These are phyloP conservation scores for Boloria selene DNA, from an alignment of 2,888 invertebrate genomes.

Conservation along the genomic window DNA sequence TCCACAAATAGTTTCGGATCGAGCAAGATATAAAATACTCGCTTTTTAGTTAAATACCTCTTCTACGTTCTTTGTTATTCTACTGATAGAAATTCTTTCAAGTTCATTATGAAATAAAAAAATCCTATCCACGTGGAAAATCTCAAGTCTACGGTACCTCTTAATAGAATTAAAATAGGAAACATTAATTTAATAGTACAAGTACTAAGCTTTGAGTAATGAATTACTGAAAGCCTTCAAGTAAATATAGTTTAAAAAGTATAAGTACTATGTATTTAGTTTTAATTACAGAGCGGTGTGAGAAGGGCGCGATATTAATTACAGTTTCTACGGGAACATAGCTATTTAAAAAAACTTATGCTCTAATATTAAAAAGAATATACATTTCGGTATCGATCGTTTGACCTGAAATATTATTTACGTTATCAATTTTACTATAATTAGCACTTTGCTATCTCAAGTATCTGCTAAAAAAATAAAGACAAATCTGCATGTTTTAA, in stretches of 20 bases:
- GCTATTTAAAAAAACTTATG: background rate
- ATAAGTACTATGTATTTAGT: conserved; percentile 15
- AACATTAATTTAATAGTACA: background rate
- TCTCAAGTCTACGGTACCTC: background rate
- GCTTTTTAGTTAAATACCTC: background rate
- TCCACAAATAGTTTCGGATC: conserved; percentile 20
- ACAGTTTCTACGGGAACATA: conserved; percentile 1
- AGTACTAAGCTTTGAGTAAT: conserved; percentile 1
- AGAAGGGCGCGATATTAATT: conserved; percentile 18
- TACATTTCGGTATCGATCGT: background rate
- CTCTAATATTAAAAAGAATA: background rate
- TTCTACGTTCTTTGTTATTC: background rate
- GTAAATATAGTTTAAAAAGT: conserved; percentile 25
- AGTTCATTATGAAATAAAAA: background rate
- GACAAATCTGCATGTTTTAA: no score
- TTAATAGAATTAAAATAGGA: background rate
- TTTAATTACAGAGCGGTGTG: conserved; percentile 24
- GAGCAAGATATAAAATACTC: conserved; percentile 13
- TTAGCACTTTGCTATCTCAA: no score
- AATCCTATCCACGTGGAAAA: background rate
- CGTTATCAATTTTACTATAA: no score
- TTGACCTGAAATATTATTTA: no score
- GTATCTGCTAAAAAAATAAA: no score
- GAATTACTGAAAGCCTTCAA: conserved; percentile 15
- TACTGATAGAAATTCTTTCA: no score